Conservation (phyloP, 2,113 vertebrate species). For the Tyto alba region DNA sequence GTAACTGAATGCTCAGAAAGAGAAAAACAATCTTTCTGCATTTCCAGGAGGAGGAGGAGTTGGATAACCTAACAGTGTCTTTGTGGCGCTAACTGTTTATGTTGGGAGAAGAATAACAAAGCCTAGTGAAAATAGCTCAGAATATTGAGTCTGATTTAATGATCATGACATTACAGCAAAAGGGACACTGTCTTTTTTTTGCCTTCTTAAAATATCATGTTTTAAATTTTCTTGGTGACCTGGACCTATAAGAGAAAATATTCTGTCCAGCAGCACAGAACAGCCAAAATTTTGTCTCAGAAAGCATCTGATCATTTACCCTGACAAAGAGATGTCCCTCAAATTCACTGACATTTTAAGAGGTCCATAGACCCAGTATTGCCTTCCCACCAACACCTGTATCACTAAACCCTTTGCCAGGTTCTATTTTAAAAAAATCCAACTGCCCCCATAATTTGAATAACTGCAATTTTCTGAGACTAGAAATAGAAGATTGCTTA, state of each 20-base stretch:
- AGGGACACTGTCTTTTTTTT: rapidly evolving
- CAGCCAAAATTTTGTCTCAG: not conserved
- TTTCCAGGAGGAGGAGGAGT: not conserved
- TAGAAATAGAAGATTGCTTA: not conserved
- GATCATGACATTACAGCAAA: not conserved
- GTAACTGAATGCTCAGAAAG: not conserved
- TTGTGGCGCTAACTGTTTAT: not conserved
- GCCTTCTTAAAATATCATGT: not conserved
- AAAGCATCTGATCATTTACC: not conserved
- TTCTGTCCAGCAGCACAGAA: not conserved
- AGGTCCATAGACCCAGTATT: not conserved
- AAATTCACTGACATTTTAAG: not conserved
- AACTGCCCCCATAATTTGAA: not conserved
- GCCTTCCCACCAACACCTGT: not conserved
- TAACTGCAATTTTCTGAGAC: not conserved
- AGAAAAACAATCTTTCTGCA: not conserved
- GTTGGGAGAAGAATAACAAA: not conserved
- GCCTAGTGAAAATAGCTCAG: not conserved
- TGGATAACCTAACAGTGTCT: not conserved
- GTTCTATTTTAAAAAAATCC: not conserved
- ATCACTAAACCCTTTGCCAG: not conserved
- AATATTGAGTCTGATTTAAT: not conserved
- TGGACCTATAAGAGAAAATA: not conserved
- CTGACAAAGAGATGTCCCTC: not conserved
- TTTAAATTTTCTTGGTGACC: not conserved